A percentile compares a stretch with the other conserved stretches of the same genome.
Conservation (phyloP, 1,140 invertebrate genomes). For the Tenebrio molitor region DNA sequence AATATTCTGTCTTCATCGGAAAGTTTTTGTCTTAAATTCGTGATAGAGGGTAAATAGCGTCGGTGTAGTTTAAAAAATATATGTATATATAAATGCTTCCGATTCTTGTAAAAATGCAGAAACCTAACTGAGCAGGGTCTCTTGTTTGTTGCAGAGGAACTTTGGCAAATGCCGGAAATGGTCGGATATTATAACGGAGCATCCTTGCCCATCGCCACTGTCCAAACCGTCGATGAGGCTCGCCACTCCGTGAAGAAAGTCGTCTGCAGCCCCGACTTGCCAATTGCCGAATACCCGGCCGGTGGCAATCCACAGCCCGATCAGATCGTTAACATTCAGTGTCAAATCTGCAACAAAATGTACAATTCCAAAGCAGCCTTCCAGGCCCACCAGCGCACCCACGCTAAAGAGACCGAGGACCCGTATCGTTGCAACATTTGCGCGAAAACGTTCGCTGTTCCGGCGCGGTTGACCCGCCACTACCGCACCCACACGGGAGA, state of each 20-base stretch:
- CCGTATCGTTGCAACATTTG: slow-evolving; percentile 92
- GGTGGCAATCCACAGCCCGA: slow-evolving; percentile 41
- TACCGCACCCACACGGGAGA: slow-evolving; percentile 90
- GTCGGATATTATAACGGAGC: slow-evolving; percentile 65
- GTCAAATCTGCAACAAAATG: slow-evolving; percentile 72
- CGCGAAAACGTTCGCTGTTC: slow-evolving; percentile 92
- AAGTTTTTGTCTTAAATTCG: no score
- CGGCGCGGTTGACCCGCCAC: slow-evolving; percentile 90
- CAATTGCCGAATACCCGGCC: slow-evolving; percentile 52
- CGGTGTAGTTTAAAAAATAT: no score
- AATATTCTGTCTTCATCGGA: no score
- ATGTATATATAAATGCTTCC: no score
- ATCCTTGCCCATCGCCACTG: slow-evolving; percentile 61
- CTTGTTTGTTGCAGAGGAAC: slow-evolving; percentile 63
- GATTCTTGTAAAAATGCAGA: no score
- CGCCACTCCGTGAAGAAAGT: slow-evolving; percentile 62
- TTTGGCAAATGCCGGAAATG: slow-evolving; percentile 66
- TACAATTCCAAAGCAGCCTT: slow-evolving; percentile 73
- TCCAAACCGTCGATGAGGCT: slow-evolving; percentile 59
- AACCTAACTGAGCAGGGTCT: no score
- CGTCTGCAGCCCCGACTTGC: slow-evolving; percentile 65
- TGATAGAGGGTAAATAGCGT: no score
- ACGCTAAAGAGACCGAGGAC: slow-evolving; percentile 76
- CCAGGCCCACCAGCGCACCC: slow-evolving; percentile 72
- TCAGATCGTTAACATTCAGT: slow-evolving; percentile 63